Evolutionary conservation across 2,113 vertebrate genomes (phyloP), one percentile per base, ranked within the genome.

Genomic region (Pholis gunnellus): DNA sequence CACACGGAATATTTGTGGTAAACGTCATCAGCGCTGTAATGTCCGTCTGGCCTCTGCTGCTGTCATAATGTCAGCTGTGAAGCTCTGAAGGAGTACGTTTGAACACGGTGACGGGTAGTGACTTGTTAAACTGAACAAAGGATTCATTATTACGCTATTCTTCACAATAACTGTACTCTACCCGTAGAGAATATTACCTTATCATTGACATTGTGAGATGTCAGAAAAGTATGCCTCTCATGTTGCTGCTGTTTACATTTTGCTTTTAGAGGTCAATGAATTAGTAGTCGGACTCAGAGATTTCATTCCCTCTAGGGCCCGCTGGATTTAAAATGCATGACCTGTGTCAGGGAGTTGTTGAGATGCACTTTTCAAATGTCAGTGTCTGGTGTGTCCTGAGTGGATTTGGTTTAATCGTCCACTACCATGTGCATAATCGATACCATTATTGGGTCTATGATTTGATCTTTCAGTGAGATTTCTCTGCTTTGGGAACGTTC

Each of bases 11-110:
- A 48, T 11, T 70, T 72, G 20, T 11, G 57, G 67, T 72, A 54
- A 48, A 50, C 64, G 80, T 85, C 89, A 78, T 82, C 77, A 78
- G 3, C 61, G 56, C 46, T 66, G 50, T 65, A 69, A 75, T 72
- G 57, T 14, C 46, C 57, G 69, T n/a, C n/a, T 60, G 22, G 14
- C 29, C 20, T 48, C 22, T 40, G 74, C 46, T 76, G 63, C 66
- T 74, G 65, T 78, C 56, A 44, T 40, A 56, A 65, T 66, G 52
- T 60, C 22, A 61, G 67, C 68, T 52, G 48, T 15, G 20, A 75
- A 56, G 65, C 67, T 0, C 66, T 29, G 25, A 44, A 38, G 27
- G 9, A 56, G 66, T 13, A 69, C 15, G 50, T 74, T 40, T 66
- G 44, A 42, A 66, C 22, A 56, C 22, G 34, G 22, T 18, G 10